Evolutionary conservation across 2,113 vertebrate species (phyloP), one percentile per base, ranked within the genome.

Genomic region (Phylloscopus trochilus): DNA sequence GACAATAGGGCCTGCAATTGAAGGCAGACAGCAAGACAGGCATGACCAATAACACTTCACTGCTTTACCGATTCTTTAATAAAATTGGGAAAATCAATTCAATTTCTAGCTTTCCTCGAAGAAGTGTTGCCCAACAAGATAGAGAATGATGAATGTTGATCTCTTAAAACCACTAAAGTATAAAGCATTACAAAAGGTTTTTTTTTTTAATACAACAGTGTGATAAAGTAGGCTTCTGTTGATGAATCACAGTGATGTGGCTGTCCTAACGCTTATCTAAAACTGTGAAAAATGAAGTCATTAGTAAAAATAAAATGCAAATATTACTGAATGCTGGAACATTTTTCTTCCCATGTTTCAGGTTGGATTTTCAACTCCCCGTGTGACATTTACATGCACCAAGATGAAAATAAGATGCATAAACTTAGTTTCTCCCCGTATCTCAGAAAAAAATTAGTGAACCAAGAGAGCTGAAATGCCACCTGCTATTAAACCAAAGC

Each of bases 221-320:
- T 96, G 96, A 97, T 97, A 97, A 96, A 97, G 89, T 80, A 67
- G 64, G 23, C 87, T 91, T 89, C 58, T 90, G 26, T 85, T 96
- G 97, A 96, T 97, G 94, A 95, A 97, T 97, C 95, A 89, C 66
- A 84, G 80, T 85, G 96, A 97, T 70, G 90, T 72, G 82, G 39
- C 92, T 95, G 94, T 96, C 90, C 89, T 89, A 96, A 77, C 2
- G 6, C 95, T 97, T 92, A 97, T 83, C 91, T 84, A 67, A 83
- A 97, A n/a, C 55, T 82, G 18, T 98, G 97, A 97, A 97, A 97
- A 98, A 98, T 97, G 79, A 97, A 90, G 81, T 97, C 70, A 37
- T 97, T 97, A 97, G 91, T 31, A 87, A 97, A 97, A 97, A 95
- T 89, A 96, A 97, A 96, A 97, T 97, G 97, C 94, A 97, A 96